phyloP scores from a whole-genome alignment of 2,797 vertebrate species.

The Tarsius wallacei region DNA sequence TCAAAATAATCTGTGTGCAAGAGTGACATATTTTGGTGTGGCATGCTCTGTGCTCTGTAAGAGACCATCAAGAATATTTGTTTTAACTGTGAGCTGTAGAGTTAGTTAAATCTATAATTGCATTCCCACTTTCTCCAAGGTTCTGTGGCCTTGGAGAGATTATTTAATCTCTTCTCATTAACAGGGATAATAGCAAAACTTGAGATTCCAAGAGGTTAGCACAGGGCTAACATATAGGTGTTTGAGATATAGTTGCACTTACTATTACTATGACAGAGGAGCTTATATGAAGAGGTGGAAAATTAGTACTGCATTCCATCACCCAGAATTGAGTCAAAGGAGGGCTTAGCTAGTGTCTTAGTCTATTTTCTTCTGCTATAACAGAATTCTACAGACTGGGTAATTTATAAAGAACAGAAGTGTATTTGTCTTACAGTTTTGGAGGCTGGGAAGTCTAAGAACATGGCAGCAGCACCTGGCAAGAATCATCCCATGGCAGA shows the following conservation, averaged over 20 bases:
- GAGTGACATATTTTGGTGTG: neutral
- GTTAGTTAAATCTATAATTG: neutral
- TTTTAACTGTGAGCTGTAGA: neutral
- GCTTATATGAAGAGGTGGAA: neutral
- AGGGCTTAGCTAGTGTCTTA: neutral
- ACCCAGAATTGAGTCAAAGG: neutral
- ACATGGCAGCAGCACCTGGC: neutral
- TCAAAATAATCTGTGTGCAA: neutral
- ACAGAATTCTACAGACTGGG: neutral
- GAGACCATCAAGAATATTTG: neutral
- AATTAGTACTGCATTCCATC: neutral
- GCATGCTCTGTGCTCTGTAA: neutral
- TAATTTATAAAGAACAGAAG: neutral
- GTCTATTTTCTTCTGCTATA: neutral
- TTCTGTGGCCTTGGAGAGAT: neutral
- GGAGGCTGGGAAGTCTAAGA: neutral
- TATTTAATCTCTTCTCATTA: neutral
- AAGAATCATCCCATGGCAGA: neutral
- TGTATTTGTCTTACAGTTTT: neutral
- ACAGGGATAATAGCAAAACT: neutral
- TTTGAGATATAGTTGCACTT: neutral
- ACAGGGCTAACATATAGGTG: neutral
- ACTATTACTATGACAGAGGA: neutral
- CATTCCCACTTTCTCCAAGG: neutral
- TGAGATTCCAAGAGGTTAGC: neutral